Evolutionary conservation across 2,888 invertebrate genomes (phyloP), one percentile per base, ranked within the genome.

Genomic region (Chaetoderma sp.): DNA sequence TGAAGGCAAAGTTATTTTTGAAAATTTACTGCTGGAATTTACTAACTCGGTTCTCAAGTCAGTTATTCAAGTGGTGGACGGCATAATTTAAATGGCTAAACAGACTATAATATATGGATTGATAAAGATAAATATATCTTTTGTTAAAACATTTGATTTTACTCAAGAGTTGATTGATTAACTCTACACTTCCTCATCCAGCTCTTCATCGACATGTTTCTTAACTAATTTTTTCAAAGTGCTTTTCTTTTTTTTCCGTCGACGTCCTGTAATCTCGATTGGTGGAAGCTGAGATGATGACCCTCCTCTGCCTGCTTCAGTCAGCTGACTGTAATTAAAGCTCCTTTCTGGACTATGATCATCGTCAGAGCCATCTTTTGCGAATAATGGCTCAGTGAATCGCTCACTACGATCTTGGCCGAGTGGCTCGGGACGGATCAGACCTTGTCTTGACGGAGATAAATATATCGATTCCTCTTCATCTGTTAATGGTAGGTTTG

Each of bases 241-340:
- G 32, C 71, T 70, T 47, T 76, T 75, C 62, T 76, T 76, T 55
- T 76, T 76, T 71, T 77, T 77, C 44, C 72, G 71, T 54, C 66
- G 36, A 25, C 33, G 47, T n/a, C n/a, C n/a, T 60, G 42, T 54
- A 16, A 52, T 36, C 32, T 60, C 56, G 30, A 67, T 44, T 23
- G 67, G 67, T 49, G 60, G 63, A 50, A 67, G 23, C 39, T 36
- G 36, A 3, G 32, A 23, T n/a, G 47, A 42, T 16, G 56, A 18
- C 13, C n/a, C 27, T 28, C 33, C 39, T 25, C 27, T 30, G 27
- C 59, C 44, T 3, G 52, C 32, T 25, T 18, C 52, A 28, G 52
- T 16, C n/a, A 28, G 28, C 16, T 33, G 30, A 18, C 52, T 13
- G 13, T n/a, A 13, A 28, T 28, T 32, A 2, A 30, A 21, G 32